Evolutionary conservation across 2,888 invertebrate genomes (phyloP).

Genomic region (Thyatira batis): DNA sequence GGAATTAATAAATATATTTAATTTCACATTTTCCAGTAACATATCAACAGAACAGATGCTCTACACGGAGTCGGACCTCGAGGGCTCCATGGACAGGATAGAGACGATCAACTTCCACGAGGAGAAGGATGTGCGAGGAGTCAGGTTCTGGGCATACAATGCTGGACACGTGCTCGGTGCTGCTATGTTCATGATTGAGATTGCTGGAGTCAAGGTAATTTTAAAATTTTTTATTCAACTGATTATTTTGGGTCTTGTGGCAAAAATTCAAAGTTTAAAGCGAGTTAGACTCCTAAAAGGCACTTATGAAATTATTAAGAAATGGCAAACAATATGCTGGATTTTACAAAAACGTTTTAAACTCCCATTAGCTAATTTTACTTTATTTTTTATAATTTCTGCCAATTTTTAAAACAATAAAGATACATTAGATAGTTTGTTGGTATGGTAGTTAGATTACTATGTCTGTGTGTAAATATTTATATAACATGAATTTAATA

Average conservation of each 20-base stretch:
- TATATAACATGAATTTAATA: no score
- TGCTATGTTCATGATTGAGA: conserved; percentile 99
- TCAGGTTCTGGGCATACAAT: conserved; percentile 99
- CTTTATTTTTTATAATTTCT: no score
- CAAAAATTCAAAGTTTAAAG: no score
- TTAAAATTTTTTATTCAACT: not conserved
- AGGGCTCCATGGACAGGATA: conserved; percentile 99
- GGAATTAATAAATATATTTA: not conserved
- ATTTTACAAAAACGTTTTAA: no score
- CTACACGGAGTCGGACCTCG: conserved; percentile 98
- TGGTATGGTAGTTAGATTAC: no score
- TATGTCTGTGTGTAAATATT: no score
- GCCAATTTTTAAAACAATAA: no score
- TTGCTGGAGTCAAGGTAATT: conserved; percentile 95
- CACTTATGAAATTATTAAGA: not conserved
- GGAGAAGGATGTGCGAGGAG: conserved; percentile 97
- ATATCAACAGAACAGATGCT: conserved; percentile 98
- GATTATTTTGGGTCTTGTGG: no score
- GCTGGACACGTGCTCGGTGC: conserved; percentile 99
- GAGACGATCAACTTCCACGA: conserved; percentile 99
- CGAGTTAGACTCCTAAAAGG: no score
- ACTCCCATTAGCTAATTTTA: no score
- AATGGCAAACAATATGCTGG: no score
- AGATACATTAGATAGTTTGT: no score
- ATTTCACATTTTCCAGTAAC: conserved; percentile 84